These are phyloP conservation scores for Arrhopalites spinosus DNA, from an alignment of 2,888 invertebrate genomes.

Conservation along the genomic window DNA sequence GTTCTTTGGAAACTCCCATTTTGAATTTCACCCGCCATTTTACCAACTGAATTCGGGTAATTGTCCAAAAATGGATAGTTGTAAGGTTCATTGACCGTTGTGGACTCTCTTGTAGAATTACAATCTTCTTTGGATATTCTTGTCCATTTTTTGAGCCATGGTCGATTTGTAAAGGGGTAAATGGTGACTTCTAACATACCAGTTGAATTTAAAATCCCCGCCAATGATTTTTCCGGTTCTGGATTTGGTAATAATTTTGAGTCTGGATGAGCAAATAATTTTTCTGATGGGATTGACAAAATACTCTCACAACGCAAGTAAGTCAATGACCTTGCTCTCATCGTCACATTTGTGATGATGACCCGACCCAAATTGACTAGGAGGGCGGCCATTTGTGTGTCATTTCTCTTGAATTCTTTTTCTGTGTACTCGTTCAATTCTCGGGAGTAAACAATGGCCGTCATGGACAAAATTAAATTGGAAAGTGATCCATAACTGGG, in stretches of 20 bases:
- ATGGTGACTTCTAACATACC: slow-evolving; percentile 14
- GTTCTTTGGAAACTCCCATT: slow-evolving; percentile 4
- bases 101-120: slow-evolving; percentile 3
- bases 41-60: slow-evolving; percentile 20
- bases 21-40: not conserved
- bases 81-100: slow-evolving; percentile 34
- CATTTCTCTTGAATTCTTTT: slow-evolving; percentile 41
- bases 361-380: slow-evolving; percentile 29
- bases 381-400: slow-evolving; percentile 24
- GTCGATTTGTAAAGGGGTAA: slow-evolving; percentile 43
- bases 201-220: not conserved
- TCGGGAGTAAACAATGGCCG: slow-evolving; percentile 41
- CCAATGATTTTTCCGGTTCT: not conserved
- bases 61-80: slow-evolving; percentile 35
- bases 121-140: slow-evolving; percentile 27
- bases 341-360: slow-evolving; percentile 18
- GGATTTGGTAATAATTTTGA: too few species aligned
- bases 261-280: slow-evolving; percentile 7
- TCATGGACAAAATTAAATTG: slow-evolving; percentile 43
- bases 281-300: not conserved
- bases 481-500: slow-evolving; percentile 35
- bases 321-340: not conserved
- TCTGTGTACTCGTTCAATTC: slow-evolving; percentile 25
- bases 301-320: slow-evolving; percentile 28
- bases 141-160: slow-evolving; percentile 43